Evolutionary conservation across 2,797 vertebrate species (phyloP).

Genomic region (Bradypus variegatus): DNA sequence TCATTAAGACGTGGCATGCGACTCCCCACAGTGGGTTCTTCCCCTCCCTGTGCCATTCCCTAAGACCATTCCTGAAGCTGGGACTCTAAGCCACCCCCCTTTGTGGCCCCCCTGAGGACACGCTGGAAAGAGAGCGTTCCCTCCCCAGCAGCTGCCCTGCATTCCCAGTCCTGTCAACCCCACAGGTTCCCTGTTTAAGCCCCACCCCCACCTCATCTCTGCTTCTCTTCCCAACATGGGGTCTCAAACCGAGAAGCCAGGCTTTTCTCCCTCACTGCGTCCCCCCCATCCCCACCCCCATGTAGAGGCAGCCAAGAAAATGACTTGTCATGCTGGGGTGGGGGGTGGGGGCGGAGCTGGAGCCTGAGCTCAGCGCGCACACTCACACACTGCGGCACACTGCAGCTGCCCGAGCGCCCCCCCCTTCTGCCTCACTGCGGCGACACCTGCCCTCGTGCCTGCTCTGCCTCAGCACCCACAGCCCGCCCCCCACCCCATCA

Average conservation of each 20-base stretch:
- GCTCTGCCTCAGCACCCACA: constrained; percentile 20
- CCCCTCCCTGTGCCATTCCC: neutral
- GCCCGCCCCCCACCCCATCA: neutral
- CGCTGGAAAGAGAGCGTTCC: neutral
- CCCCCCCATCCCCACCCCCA: constrained; percentile 8
- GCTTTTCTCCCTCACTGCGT: constrained; percentile 33
- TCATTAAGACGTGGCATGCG: constrained; percentile 26
- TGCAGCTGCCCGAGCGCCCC: constrained; percentile 56
- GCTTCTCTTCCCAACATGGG: constrained; percentile 55
- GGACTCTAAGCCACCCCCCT: constrained; percentile 6
- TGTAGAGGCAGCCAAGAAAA: constrained; percentile 66
- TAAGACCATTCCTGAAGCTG: neutral
- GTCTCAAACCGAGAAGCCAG: constrained; percentile 45
- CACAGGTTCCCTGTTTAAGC: neutral
- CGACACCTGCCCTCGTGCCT: constrained; percentile 63
- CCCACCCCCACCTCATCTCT: constrained; percentile 43
- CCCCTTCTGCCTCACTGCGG: constrained; percentile 53
- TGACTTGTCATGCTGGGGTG: constrained; percentile 70
- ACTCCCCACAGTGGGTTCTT: neutral
- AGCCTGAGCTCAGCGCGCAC: constrained; percentile 58
- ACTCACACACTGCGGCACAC: constrained; percentile 66
- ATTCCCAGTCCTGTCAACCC: constrained; percentile 45
- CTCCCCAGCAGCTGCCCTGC: constrained; percentile 44
- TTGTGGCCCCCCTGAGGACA: constrained; percentile 36
- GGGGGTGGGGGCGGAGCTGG: constrained; percentile 62